phyloP scores from a whole-genome alignment of 2,113 vertebrate genomes.

The Triplophysa siluroides region DNA sequence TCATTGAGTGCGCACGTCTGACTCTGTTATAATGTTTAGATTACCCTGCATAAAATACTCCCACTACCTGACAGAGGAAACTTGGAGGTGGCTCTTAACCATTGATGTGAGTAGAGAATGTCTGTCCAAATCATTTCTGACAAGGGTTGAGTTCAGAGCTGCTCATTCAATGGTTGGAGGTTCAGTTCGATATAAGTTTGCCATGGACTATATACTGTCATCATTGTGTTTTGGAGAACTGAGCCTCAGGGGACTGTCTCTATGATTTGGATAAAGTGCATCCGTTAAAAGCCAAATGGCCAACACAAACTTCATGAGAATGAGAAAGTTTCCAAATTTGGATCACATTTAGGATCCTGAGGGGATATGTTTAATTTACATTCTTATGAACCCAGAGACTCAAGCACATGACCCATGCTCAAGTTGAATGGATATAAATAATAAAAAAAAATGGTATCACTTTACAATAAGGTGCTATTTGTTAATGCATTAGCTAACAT shows the following conservation, averaged over 20 bases:
- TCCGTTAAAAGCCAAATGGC: slow-evolving; percentile 32
- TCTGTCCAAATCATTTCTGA: too few relatives aligned
- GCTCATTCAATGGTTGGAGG: slow-evolving; percentile 15
- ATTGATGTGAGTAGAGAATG: too few relatives aligned
- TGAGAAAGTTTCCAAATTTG: slow-evolving; percentile 16
- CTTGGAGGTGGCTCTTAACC: too few relatives aligned
- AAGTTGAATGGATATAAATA: background rate
- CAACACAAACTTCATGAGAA: slow-evolving; percentile 31
- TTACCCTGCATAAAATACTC: too few relatives aligned
- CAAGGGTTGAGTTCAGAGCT: background rate
- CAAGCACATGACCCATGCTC: background rate
- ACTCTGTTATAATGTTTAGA: too few relatives aligned
- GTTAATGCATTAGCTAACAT: too few relatives aligned
- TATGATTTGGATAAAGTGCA: slow-evolving; percentile 34
- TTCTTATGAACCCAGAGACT: slow-evolving; percentile 19
- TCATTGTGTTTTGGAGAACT: background rate
- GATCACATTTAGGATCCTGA: slow-evolving; percentile 2
- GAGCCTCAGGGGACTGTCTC: slow-evolving; percentile 9
- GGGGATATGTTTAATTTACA: slow-evolving; percentile 9
- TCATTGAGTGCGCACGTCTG: too few relatives aligned
- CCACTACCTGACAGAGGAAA: background rate
- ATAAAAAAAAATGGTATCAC: too few relatives aligned
- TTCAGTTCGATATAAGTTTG: too few relatives aligned
- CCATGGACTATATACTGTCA: background rate
- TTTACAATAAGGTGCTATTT: too few relatives aligned